Conservation (phyloP, 1,140 invertebrate genomes). For the Polyergus mexicanus region DNA sequence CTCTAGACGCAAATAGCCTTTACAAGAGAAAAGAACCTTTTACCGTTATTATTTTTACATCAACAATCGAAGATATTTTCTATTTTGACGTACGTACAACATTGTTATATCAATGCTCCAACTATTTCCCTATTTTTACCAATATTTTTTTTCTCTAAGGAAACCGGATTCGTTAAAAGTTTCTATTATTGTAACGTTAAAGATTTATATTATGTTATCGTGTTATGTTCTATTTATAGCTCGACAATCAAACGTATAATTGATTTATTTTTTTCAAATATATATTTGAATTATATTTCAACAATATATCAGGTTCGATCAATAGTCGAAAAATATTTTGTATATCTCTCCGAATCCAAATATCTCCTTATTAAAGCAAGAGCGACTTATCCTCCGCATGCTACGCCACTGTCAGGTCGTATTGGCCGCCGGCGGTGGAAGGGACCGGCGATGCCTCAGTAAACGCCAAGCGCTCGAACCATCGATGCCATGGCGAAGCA, state of each 20-base stretch:
- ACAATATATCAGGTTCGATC: not conserved
- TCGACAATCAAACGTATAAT: not conserved
- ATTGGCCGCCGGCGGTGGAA: constrained; percentile 51
- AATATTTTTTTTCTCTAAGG: not conserved
- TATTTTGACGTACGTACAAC: too few relatives aligned
- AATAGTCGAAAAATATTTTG: not conserved
- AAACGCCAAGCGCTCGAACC: constrained; percentile 76
- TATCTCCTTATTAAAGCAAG: constrained; percentile 22
- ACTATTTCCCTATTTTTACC: not conserved
- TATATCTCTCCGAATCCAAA: not conserved
- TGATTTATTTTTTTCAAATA: too few relatives aligned
- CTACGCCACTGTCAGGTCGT: constrained; percentile 62
- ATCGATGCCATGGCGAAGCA: constrained; percentile 62
- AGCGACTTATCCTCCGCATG: constrained; percentile 22
- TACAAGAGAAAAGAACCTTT: too few relatives aligned
- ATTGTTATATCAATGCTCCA: too few relatives aligned
- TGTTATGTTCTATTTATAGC: not conserved
- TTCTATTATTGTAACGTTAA: not conserved
- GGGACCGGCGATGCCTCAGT: constrained; percentile 73
- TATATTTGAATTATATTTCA: not conserved
- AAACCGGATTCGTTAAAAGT: too few relatives aligned
- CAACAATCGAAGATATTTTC: too few relatives aligned
- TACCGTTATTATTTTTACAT: too few relatives aligned
- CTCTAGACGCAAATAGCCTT: not conserved
- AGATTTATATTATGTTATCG: not conserved